Conservation (phyloP, 2,888 invertebrate genomes). For the Dicranocentrus wangi region DNA sequence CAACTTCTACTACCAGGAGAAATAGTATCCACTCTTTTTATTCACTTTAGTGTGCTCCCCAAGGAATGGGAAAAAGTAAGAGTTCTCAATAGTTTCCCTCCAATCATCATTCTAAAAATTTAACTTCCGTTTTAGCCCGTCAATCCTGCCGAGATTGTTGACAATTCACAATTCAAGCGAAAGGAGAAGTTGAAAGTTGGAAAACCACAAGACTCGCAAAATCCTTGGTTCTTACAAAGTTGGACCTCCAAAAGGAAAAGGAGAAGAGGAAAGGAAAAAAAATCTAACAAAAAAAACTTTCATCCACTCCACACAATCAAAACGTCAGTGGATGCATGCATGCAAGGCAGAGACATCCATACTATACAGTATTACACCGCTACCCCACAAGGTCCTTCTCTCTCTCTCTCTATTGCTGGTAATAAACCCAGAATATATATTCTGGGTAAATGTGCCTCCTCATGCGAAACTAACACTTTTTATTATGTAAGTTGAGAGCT, state of each 20-base stretch:
- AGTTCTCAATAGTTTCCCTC: not conserved
- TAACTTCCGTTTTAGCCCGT: constrained; percentile 49
- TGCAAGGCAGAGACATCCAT: not conserved
- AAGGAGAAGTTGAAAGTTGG: constrained; percentile 10
- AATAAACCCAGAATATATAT: too few species aligned
- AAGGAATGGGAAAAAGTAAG: constrained; percentile 19
- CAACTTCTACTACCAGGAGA: constrained; percentile 8
- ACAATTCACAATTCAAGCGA: constrained; percentile 35
- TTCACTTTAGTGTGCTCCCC: constrained; percentile 50
- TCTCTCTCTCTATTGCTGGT: too few species aligned
- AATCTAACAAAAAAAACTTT: constrained; percentile 15
- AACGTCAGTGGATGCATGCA: not conserved
- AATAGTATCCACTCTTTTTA: constrained; percentile 38
- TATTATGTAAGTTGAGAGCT: constrained; percentile 14
- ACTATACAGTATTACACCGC: not conserved
- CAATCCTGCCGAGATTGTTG: constrained; percentile 35
- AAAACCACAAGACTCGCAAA: constrained; percentile 37
- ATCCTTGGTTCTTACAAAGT: constrained; percentile 15
- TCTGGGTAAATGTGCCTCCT: constrained; percentile 19
- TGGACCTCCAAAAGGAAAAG: not conserved
- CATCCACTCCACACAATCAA: not conserved
- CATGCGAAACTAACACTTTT: constrained; percentile 44
- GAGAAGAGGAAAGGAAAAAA: too few species aligned
- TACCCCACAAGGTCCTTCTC: too few species aligned
- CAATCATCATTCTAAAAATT: constrained; percentile 41